These are phyloP conservation scores for Proteles cristata DNA, from an alignment of 2,113 vertebrate species.

Conservation along the genomic window DNA sequence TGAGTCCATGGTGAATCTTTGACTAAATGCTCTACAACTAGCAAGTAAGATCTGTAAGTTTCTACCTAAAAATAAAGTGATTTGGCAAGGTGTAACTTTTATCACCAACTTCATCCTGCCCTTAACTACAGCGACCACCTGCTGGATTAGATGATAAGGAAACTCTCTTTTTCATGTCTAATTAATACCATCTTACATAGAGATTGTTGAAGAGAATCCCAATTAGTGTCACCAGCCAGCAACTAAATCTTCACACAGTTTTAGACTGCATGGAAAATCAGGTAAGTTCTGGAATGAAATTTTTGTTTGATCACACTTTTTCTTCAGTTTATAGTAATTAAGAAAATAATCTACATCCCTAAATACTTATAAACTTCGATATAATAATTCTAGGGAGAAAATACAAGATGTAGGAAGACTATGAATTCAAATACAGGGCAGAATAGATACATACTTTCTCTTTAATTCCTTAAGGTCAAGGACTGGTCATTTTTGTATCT, in stretches of 20 bases:
- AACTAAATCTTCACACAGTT: slow-evolving; percentile 32
- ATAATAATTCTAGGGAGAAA: slow-evolving; percentile 19
- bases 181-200: slow-evolving; percentile 21
- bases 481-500: not conserved
- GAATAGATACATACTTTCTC: not conserved
- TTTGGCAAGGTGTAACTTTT: not conserved
- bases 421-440: not conserved
- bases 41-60: not conserved
- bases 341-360: not conserved
- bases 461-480: not conserved
- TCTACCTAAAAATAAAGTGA: slow-evolving; percentile 1
- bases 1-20: not conserved
- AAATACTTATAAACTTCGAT: not conserved
- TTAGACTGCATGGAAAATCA: not conserved
- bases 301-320: not conserved
- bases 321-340: not conserved
- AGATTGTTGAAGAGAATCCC: slow-evolving; percentile 6
- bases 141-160: not conserved
- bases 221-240: not conserved
- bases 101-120: not conserved
- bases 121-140: not conserved
- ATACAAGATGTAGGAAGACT: not conserved
- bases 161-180: slow-evolving; percentile 9
- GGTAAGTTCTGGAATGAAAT: not conserved
- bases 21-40: not conserved